A percentile compares a stretch with the other conserved stretches of the same genome.
Conservation (phyloP, 1,140 invertebrate genomes). For the Rhagoletis zephyria region DNA sequence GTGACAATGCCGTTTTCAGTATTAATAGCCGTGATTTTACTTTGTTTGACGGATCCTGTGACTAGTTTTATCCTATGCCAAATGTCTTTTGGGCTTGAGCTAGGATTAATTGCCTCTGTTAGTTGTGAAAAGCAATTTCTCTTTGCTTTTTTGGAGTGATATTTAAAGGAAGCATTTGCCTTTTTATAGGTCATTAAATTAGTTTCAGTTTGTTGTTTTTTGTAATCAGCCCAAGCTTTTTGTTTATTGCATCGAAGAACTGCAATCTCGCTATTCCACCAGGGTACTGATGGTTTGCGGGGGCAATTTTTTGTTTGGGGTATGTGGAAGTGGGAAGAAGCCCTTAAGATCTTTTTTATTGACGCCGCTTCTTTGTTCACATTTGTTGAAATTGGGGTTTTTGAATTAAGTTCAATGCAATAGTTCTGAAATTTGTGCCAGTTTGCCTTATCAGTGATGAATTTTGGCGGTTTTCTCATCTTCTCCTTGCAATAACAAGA, state of each 20-base stretch:
- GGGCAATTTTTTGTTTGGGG: background rate
- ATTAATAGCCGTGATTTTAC: background rate
- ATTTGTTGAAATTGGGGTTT: background rate
- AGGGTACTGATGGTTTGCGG: background rate
- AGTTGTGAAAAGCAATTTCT: background rate
- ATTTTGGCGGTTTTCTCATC: background rate
- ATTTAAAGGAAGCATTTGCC: background rate
- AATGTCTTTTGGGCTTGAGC: background rate
- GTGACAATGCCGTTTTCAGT: background rate
- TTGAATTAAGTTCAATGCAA: background rate
- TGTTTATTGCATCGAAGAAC: background rate
- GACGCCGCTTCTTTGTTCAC: background rate
- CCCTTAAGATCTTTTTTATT: background rate
- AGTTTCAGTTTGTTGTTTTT: background rate
- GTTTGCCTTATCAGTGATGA: background rate
- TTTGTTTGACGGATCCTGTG: background rate
- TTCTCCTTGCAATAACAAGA: background rate
- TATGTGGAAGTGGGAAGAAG: background rate
- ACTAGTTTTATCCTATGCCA: background rate
- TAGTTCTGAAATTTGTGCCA: background rate
- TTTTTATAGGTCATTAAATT: conserved; percentile 7
- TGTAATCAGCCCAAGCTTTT: background rate
- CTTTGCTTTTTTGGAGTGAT: background rate
- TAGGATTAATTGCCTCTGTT: background rate
- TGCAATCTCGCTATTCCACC: background rate